Evolutionary conservation across 2,888 invertebrate species (phyloP).

Genomic region (Lysandra bellargus): DNA sequence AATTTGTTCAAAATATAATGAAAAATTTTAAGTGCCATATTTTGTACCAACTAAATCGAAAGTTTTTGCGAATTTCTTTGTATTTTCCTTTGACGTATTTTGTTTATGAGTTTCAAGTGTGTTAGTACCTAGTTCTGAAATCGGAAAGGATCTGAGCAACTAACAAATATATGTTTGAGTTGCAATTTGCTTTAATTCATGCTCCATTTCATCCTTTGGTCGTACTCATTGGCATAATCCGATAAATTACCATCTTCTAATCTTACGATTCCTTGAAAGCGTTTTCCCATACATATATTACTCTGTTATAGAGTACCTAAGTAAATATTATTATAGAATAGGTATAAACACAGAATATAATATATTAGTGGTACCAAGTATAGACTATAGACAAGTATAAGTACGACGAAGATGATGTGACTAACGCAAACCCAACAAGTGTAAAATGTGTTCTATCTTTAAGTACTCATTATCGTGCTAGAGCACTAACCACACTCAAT

Average conservation of each 20-base stretch:
- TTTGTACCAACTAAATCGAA: too few species aligned
- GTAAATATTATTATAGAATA: neutral
- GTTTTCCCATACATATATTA: too few species aligned
- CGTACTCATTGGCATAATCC: neutral
- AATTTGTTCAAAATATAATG: neutral
- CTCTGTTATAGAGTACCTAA: neutral
- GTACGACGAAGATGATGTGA: neutral
- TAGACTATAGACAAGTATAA: neutral
- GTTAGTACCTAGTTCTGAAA: too few species aligned
- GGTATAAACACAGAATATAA: too few species aligned
- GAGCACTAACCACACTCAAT: constrained; percentile 56
- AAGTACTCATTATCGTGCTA: constrained; percentile 35
- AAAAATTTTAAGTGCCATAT: neutral
- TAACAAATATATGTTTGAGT: too few species aligned
- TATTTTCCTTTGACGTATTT: too few species aligned
- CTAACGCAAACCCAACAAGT: neutral
- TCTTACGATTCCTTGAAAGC: too few species aligned
- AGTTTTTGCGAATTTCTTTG: too few species aligned
- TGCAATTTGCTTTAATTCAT: neutral
- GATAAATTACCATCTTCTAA: neutral
- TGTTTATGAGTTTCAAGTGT: too few species aligned
- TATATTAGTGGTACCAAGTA: too few species aligned
- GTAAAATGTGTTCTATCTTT: constrained; percentile 32
- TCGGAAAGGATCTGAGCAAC: too few species aligned
- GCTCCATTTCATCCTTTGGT: neutral